Evolutionary conservation across 2,797 vertebrate genomes (phyloP).

Genomic region (Phataginus tetradactyla): DNA sequence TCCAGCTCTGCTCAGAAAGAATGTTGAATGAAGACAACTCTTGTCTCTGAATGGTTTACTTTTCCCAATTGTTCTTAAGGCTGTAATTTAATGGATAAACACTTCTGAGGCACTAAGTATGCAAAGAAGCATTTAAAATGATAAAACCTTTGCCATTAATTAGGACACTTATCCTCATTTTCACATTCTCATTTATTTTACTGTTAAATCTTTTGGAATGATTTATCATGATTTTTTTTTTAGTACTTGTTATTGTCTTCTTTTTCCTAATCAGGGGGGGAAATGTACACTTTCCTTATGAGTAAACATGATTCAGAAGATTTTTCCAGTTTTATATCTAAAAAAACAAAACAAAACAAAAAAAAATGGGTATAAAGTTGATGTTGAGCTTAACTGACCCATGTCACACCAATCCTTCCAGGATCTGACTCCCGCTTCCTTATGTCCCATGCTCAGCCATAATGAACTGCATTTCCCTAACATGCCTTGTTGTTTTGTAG

Average conservation of each 20-base stretch:
- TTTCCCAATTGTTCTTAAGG: constrained; percentile 42
- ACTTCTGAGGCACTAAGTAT: neutral
- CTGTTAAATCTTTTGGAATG: constrained; percentile 8
- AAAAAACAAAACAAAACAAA: neutral
- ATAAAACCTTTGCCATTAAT: neutral
- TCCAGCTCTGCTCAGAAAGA: constrained; percentile 52
- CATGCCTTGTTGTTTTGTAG: neutral
- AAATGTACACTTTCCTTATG: neutral
- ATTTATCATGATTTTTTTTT: constrained; percentile 23
- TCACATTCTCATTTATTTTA: constrained; percentile 34
- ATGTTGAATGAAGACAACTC: constrained; percentile 40
- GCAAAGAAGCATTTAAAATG: constrained; percentile 35
- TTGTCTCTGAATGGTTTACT: constrained; percentile 12
- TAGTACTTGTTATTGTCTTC: neutral
- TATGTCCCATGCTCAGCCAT: neutral
- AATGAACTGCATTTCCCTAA: neutral
- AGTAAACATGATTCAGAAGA: neutral
- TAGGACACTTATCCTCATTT: neutral
- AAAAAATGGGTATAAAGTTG: neutral
- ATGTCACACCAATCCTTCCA: neutral
- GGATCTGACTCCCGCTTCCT: neutral
- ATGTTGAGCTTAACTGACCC: neutral
- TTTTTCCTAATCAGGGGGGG: neutral
- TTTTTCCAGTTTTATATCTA: neutral
- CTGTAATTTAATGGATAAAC: constrained; percentile 27